Conservation (phyloP, 2,888 invertebrate genomes). For the Caenorhabditis sp. region DNA sequence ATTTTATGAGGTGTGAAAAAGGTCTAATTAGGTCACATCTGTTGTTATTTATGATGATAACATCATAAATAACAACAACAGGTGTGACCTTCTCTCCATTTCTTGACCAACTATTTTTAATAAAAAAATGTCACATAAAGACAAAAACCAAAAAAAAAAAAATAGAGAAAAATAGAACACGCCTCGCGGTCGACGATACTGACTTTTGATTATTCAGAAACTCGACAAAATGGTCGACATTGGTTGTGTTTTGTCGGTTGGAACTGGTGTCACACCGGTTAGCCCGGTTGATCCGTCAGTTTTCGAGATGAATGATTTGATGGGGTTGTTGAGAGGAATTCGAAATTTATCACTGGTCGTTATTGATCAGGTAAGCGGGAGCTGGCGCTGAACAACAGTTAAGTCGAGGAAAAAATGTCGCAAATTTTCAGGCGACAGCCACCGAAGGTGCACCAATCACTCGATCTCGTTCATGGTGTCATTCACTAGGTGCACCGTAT, state of each 20-base stretch:
- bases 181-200: too few relatives aligned
- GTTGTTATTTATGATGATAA: too few relatives aligned
- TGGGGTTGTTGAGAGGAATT: constrained; percentile 76
- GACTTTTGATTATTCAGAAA: not conserved
- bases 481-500: constrained; percentile 85
- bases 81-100: too few relatives aligned
- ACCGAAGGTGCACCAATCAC: constrained; percentile 92
- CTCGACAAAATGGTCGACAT: constrained; percentile 76
- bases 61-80: too few relatives aligned
- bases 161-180: too few relatives aligned
- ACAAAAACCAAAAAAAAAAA: too few relatives aligned
- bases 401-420: not conserved
- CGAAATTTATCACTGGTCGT: constrained; percentile 84
- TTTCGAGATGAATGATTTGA: constrained; percentile 77
- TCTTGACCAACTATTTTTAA: too few relatives aligned
- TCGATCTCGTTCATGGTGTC: constrained; percentile 91
- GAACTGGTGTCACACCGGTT: constrained; percentile 75
- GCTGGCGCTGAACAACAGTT: not conserved
- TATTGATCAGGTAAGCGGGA: constrained; percentile 81
- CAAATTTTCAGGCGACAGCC: constrained; percentile 81
- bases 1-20: too few relatives aligned
- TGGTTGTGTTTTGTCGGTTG: constrained; percentile 82
- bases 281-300: constrained; percentile 78
- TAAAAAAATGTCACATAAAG: too few relatives aligned
- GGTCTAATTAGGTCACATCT: too few relatives aligned